Base-by-base conservation (phyloP, 1,140 invertebrate genomes). In the Micrasema longulum region DNA sequence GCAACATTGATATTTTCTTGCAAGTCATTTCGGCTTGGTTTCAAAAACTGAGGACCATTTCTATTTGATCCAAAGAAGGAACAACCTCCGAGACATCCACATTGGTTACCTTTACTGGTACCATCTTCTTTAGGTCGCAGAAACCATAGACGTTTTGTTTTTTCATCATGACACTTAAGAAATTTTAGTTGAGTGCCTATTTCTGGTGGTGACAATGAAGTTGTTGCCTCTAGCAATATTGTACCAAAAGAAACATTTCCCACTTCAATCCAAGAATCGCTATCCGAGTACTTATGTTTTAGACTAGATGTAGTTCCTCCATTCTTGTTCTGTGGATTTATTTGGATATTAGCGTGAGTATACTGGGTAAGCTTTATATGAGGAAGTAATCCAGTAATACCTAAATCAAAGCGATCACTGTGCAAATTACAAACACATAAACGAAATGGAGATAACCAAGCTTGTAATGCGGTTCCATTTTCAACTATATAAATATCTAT, bases 61-160 rank as follows among this genome's bases (percentile, higher is more conserved):
- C 87, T 87, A 80, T 96, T 96, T 48, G 87, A 91, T 3, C 96
- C 97, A 82, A 99, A 99, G 83, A 99, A 99, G 12, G 87, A 85
- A 79, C 95, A 98, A 0, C 96, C 96, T 1, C 97, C 97, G 45
- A 94, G 92, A 83, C 98, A 99, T 0, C 96, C 97, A 82, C 98
- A 99, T 75, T 92, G 93, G 6, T 85, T 77, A 35, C 86, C 83
- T 72, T 88, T 85, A 6, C 87, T 85, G 63, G 77, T 83, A 70
- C 76, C 85, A 5, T 80, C 84, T 77, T 92, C 90, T 73, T 85
- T 87, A 0, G 91, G 89, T 97, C 97, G 99, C 0, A 99, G 82
- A 80, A 99, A 99, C 95, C 96, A 97, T 7, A 99, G 84, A 70
- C 95, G 88, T 81, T 95, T 96, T 0, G 91, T 92, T 71, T 91